Conservation (phyloP, 2,888 invertebrate genomes). For the Druceiella hillmani region DNA sequence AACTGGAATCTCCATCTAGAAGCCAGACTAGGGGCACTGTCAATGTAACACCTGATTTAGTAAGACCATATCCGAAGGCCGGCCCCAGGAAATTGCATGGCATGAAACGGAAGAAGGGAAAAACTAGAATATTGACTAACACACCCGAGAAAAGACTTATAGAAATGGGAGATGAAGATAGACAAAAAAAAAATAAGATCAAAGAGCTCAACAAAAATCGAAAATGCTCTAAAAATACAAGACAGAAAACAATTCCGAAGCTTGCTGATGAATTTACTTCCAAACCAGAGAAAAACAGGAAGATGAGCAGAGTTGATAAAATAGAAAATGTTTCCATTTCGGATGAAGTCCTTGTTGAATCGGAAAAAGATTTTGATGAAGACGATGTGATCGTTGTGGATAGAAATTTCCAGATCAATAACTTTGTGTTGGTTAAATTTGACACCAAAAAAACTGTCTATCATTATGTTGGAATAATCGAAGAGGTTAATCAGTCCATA, state of each 20-base stretch:
- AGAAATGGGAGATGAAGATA: too few relatives aligned
- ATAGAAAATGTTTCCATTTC: too few relatives aligned
- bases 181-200: conserved; percentile 17
- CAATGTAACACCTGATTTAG: conserved; percentile 15
- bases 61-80: conserved; percentile 21
- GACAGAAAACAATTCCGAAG: conserved; percentile 1
- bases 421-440: conserved; percentile 2
- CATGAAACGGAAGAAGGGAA: conserved; percentile 18
- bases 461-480: conserved; percentile 22
- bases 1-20: too few relatives aligned
- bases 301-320: too few relatives aligned
- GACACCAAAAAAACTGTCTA: conserved; percentile 14
- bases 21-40: too few relatives aligned
- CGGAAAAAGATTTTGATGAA: too few relatives aligned
- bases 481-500: conserved; percentile 19
- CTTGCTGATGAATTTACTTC: too few relatives aligned
- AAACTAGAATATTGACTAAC: too few relatives aligned
- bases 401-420: too few relatives aligned
- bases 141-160: conserved; percentile 20
- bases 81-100: conserved; percentile 14
- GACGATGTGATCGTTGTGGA: conserved; percentile 21
- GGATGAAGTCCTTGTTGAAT: too few relatives aligned
- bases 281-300: too few relatives aligned
- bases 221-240: conserved; percentile 2
- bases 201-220: conserved; percentile 10